phyloP scores from a whole-genome alignment of 2,113 vertebrate genomes.

The Brevimyrus niger region DNA sequence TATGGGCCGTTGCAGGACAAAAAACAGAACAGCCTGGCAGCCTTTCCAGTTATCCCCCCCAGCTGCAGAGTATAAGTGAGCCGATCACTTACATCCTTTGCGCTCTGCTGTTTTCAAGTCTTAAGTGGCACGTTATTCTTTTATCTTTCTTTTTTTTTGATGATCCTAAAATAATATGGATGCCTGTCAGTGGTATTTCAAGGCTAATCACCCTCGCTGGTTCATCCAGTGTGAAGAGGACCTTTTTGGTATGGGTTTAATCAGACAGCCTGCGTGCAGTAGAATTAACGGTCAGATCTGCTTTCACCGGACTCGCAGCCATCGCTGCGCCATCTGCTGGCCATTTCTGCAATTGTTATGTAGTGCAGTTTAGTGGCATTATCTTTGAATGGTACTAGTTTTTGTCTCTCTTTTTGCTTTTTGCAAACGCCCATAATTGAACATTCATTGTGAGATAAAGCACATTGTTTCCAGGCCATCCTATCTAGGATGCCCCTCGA shows the following conservation, averaged over 20 bases:
- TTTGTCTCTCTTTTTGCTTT: background rate
- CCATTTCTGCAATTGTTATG: background rate
- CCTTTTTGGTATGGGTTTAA: conserved; percentile 7
- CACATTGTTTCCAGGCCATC: background rate
- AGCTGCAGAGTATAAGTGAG: background rate
- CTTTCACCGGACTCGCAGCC: conserved; percentile 29
- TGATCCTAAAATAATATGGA: background rate
- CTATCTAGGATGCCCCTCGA: background rate
- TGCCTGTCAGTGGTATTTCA: background rate
- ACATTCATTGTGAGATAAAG: background rate
- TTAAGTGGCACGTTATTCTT: background rate
- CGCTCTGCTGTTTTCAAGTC: background rate
- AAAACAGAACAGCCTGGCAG: background rate
- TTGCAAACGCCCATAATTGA: background rate
- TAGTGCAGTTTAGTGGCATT: conserved; percentile 8
- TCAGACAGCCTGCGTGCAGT: conserved; percentile 8
- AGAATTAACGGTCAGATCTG: background rate
- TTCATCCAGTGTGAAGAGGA: background rate
- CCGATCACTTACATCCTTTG: background rate
- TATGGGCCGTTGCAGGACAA: background rate
- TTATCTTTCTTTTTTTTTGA: background rate
- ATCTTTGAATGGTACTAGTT: background rate
- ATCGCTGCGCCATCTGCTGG: conserved; percentile 58
- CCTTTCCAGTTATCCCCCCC: background rate
- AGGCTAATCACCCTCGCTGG: background rate